Percentiles rank a stretch among this genome's conserved stretches.
phyloP scores from a whole-genome alignment of 2,797 vertebrate genomes.

The Phalanger gymnotis region DNA sequence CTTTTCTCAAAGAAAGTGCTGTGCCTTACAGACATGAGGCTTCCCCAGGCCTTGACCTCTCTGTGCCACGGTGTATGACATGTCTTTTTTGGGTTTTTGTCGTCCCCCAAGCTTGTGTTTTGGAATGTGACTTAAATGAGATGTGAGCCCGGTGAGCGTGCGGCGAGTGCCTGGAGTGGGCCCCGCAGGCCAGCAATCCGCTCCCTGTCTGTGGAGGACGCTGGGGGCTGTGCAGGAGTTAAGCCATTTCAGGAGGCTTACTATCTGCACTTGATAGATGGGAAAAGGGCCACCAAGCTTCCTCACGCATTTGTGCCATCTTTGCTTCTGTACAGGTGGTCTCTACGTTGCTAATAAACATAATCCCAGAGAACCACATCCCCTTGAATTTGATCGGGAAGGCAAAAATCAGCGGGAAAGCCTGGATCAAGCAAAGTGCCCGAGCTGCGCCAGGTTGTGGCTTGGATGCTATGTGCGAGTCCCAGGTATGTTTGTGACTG shows the following conservation, averaged over 20 bases:
- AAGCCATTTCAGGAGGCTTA: not conserved
- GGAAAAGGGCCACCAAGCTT: not conserved
- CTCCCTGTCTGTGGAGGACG: not conserved
- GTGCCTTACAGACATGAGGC: not conserved
- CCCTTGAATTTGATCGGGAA: constrained; percentile 92
- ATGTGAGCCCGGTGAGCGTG: not conserved
- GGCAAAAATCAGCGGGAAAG: constrained; percentile 93
- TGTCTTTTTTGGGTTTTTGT: not conserved
- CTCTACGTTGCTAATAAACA: constrained; percentile 94
- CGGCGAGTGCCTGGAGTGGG: not conserved
- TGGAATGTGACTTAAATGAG: not conserved
- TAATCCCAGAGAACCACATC: constrained; percentile 90
- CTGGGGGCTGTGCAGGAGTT: not conserved
- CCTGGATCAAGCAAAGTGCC: constrained; percentile 90
- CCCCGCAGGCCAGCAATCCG: not conserved
- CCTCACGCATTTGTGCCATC: not conserved
- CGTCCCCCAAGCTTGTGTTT: not conserved
- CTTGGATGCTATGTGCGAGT: constrained; percentile 94
- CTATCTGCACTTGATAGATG: not conserved
- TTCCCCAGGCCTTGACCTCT: not conserved
- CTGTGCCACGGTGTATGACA: not conserved
- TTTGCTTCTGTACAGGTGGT: constrained; percentile 87
- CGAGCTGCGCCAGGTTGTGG: constrained; percentile 82
- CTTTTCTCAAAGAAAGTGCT: not conserved
- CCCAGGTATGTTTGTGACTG: constrained; percentile 88